Percentiles rank a stretch among this genome's conserved stretches.
phyloP scores from a whole-genome alignment of 2,113 vertebrate genomes.

The Chloebia gouldiae region DNA sequence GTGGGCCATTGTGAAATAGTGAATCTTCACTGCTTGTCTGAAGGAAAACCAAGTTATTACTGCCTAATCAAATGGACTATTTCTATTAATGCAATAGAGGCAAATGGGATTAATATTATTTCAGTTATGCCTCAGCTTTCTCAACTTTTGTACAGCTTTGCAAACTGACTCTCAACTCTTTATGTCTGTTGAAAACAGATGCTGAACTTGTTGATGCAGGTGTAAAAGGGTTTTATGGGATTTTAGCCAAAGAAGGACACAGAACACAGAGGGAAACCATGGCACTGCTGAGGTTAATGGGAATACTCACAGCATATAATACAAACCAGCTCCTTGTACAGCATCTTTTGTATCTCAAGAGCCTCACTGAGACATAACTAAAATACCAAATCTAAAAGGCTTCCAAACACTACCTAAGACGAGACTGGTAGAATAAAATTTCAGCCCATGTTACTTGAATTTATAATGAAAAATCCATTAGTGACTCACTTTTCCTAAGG shows the following conservation, averaged over 20 bases:
- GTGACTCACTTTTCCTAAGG: conserved; percentile 60
- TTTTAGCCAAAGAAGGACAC: background rate
- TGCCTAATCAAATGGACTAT: background rate
- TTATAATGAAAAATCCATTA: conserved; percentile 63
- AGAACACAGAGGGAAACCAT: background rate
- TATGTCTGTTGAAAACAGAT: background rate
- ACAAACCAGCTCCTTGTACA: background rate
- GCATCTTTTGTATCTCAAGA: background rate
- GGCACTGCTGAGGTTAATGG: background rate
- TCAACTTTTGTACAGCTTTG: background rate
- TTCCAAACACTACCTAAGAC: background rate
- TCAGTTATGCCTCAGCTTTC: background rate
- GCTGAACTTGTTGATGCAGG: background rate
- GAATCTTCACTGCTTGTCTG: background rate
- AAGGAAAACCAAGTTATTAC: background rate
- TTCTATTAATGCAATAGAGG: background rate
- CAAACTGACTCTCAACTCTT: background rate
- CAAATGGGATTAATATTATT: background rate
- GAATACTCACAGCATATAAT: background rate
- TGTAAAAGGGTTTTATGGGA: background rate
- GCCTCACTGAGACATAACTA: background rate
- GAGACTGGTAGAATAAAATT: conserved; percentile 15
- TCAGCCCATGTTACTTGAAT: conserved; percentile 18
- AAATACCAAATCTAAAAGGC: conserved; percentile 30
- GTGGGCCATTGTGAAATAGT: background rate